Evolutionary conservation across 2,888 invertebrate genomes (phyloP).

Genomic region (Conus canariensis): DNA sequence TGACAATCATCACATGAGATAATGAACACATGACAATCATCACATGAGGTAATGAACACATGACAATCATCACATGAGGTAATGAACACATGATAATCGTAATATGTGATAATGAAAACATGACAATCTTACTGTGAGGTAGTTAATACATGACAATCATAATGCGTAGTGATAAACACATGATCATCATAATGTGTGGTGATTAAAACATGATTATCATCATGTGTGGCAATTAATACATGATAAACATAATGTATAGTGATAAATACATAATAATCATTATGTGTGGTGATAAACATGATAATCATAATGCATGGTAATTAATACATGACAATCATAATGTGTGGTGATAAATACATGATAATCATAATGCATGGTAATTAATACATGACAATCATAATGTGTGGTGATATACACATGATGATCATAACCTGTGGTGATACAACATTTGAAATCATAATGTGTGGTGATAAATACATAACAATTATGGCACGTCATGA

Average conservation of each 20-base stretch:
- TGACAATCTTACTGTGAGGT: constrained; percentile 84
- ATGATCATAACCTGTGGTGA: no score
- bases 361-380: no score
- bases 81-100: background rate
- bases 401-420: background rate
- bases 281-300: background rate
- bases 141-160: constrained; percentile 85
- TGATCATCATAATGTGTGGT: background rate
- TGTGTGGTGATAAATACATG: constrained; percentile 78
- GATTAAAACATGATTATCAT: constrained; percentile 85
- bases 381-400: constrained; percentile 85
- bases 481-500: background rate
- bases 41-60: background rate
- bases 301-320: no score
- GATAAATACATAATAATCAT: no score
- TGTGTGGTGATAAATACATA: constrained; percentile 78
- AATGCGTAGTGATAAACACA: background rate
- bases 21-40: no score
- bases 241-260: background rate
- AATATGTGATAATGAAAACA: constrained; percentile 72
- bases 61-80: background rate
- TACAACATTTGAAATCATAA: background rate
- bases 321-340: constrained; percentile 2
- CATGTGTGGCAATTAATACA: constrained; percentile 85
- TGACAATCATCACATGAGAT: constrained; percentile 79